Evolutionary conservation across 2,113 vertebrate genomes (phyloP).

Genomic region (Turdus rufiventris): DNA sequence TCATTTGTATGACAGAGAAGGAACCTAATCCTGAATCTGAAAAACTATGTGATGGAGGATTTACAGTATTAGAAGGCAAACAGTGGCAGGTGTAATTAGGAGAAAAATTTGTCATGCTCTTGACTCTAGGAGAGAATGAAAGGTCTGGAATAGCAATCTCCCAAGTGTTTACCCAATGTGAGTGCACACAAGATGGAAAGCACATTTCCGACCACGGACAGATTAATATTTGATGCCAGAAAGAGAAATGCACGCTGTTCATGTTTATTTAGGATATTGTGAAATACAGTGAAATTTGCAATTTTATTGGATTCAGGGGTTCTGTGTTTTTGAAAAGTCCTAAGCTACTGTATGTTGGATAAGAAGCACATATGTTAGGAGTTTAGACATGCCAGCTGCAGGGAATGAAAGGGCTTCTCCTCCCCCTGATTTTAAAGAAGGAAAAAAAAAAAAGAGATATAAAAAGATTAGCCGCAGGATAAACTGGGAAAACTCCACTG

Average conservation of each 20-base stretch:
- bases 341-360: constrained; percentile 71
- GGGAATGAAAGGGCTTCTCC: constrained; percentile 35
- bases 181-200: constrained; percentile 76
- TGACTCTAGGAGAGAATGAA: constrained; percentile 81
- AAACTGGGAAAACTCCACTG: constrained; percentile 70
- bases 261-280: constrained; percentile 99
- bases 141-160: constrained; percentile 85
- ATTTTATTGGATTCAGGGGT: constrained; percentile 95
- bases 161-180: constrained; percentile 88
- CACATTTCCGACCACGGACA: constrained; percentile 78
- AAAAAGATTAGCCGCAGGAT: constrained; percentile 69
- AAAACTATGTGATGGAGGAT: constrained; percentile 84
- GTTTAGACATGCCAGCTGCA: constrained; percentile 50
- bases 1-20: constrained; percentile 76
- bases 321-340: constrained; percentile 78
- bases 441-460: not conserved
- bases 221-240: constrained; percentile 98
- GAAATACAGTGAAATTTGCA: constrained; percentile 97
- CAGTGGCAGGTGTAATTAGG: constrained; percentile 90
- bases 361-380: constrained; percentile 63
- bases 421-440: constrained; percentile 28
- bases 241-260: constrained; percentile 84
- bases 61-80: constrained; percentile 90
- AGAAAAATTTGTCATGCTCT: constrained; percentile 91
- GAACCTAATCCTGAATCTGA: constrained; percentile 81